These are phyloP conservation scores for Dicyrtoma fusca DNA, from an alignment of 2,888 invertebrate species.

Conservation along the genomic window DNA sequence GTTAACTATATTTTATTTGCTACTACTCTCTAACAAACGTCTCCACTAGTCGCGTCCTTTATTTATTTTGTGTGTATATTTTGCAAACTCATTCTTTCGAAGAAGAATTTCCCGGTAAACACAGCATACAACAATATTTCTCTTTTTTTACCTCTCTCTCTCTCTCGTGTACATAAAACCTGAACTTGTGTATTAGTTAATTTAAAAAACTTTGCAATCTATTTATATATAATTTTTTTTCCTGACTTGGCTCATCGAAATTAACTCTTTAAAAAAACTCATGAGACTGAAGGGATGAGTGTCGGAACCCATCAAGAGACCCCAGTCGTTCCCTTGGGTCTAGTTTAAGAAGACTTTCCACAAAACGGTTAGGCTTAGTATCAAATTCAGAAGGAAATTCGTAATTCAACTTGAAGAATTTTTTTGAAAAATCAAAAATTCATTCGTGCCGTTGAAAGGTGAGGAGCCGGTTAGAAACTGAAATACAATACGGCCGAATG, in stretches of 20 bases:
- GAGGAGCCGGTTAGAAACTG: constrained; percentile 94
- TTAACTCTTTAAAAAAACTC: constrained; percentile 81
- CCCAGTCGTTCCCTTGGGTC: constrained; percentile 82
- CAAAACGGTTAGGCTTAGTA: constrained; percentile 81
- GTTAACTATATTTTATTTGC: too few species aligned
- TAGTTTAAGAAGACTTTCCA: constrained; percentile 74
- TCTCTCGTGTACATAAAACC: too few species aligned
- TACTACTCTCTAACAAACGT: too few species aligned
- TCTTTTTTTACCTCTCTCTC: too few species aligned
- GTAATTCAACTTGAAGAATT: constrained; percentile 86
- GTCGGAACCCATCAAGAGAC: constrained; percentile 72
- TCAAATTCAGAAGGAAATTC: constrained; percentile 92
- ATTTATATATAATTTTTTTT: too few species aligned
- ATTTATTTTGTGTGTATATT: too few species aligned
- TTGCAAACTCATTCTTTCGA: too few species aligned
- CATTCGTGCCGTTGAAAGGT: constrained; percentile 86
- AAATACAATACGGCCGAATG: constrained; percentile 92
- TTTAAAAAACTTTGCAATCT: too few species aligned
- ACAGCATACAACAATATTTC: too few species aligned
- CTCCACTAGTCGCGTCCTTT: too few species aligned
- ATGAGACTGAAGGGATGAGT: constrained; percentile 82
- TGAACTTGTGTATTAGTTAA: too few species aligned
- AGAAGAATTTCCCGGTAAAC: too few species aligned
- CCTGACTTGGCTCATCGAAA: constrained; percentile 79
- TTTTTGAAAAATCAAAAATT: constrained; percentile 95